Evolutionary conservation across 2,888 invertebrate species (phyloP).

Genomic region (Meandrusa payeni): DNA sequence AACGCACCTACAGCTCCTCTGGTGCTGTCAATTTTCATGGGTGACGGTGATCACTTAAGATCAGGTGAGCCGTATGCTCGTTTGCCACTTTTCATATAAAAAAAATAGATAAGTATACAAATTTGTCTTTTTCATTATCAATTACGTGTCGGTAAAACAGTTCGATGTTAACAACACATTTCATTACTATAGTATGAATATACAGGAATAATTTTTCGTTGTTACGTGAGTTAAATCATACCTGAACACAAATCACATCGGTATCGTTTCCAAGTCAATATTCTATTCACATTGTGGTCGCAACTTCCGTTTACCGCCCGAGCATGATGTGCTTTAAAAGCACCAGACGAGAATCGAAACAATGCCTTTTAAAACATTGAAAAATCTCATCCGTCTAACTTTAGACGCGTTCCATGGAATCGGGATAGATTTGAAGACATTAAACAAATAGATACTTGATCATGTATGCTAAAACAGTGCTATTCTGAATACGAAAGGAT

Average conservation of each 20-base stretch:
- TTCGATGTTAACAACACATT: constrained; percentile 1
- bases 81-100: too few species aligned
- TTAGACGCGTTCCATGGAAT: constrained; percentile 44
- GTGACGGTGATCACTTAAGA: too few species aligned
- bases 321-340: constrained; percentile 63
- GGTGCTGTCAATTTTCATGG: too few species aligned
- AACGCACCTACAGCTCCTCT: too few species aligned
- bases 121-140: too few species aligned
- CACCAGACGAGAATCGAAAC: constrained; percentile 22
- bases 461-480: constrained; percentile 19
- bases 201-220: constrained; percentile 32
- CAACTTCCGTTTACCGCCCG: constrained; percentile 63
- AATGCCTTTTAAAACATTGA: constrained; percentile 42
- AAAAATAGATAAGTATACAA: too few species aligned
- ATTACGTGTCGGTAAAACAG: constrained; percentile 22
- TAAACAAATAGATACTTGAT: constrained; percentile 15
- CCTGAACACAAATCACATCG: constrained; percentile 30
- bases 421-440: constrained; percentile 27
- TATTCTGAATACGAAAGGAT: constrained; percentile 22
- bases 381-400: constrained; percentile 44
- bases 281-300: constrained; percentile 53
- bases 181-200: constrained; percentile 13
- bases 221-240: constrained; percentile 27
- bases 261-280: constrained; percentile 45
- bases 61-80: too few species aligned